Evolutionary conservation across 2,113 vertebrate genomes (phyloP), one percentile per base, ranked within the genome.

Genomic region (Reinhardtius hippoglossoides): DNA sequence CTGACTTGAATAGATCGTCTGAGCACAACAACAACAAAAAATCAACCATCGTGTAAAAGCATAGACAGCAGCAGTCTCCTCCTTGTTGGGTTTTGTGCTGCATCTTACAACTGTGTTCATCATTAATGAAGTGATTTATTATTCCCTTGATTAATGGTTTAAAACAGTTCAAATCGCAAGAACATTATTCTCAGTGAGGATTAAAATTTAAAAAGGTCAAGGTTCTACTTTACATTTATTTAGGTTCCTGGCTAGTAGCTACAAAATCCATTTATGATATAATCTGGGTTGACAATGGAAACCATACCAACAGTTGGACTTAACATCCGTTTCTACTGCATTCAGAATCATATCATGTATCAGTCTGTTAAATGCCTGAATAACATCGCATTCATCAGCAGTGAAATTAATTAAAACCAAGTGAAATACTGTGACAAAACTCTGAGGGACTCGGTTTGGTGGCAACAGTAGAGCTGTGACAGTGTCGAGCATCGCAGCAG

Each of bases 381-480:
- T 7, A 37, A 37, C 35, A 9, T 37, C 5, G 5, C 24, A 37
- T 27, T 16, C 44, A 54, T 31, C 21, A n/a, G 42, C 12, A 79
- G 12, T 68, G 0, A 46, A 58, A 56, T 77, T 2, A 10, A 56
- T 37, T 21, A 48, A 16, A 37, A 10, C 7, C 1, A 0, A 75
- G 35, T 31, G 14, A 16, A 18, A 60, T 12, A 60, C 27, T 35
- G 9, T 18, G 4, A 79, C 21, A 63, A 75, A 64, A 23, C n/a
- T 59, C 16, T 40, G 6, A 42, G 8, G 57, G 71, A 21, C 27
- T 13, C 27, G 24, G 35, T n/a, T 16, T 9, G 20, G 35, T 10
- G 42, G 23, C 48, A 13, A 48, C 27, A 63, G 46, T 35, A 27
- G 63, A 68, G 74, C 74, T 55, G 66, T 26, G 58, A 7, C 15